Evolutionary conservation across 2,113 vertebrate species (phyloP), one percentile per base, ranked within the genome.

Genomic region (Heteronetta atricapilla): DNA sequence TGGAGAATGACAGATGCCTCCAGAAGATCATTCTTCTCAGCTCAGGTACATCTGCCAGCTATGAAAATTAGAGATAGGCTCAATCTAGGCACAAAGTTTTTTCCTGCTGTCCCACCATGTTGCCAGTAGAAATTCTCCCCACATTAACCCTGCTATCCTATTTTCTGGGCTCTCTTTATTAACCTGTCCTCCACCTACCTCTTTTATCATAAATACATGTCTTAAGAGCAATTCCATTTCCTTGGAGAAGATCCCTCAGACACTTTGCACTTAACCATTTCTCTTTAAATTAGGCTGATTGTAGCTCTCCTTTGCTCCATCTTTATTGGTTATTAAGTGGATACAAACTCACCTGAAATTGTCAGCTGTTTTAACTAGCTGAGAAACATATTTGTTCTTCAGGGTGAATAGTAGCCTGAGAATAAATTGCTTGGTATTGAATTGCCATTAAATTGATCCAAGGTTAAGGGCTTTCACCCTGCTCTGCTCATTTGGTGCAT

Each of bases 401-500:
- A 10, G 12, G 53, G 8, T 29, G 36, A 95, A 76, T 12, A 66
- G 8, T 42, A 79, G 10, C 28, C 56, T 34, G n/a, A 80, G 67
- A 76, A 82, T 44, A 72, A 88, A 72, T 46, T 93, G 21, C 18
- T 80, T 16, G 13, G 8, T n/a, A 20, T 20, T 55, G 42, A 70
- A 55, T 34, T 79, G 20, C 23, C 22, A 26, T 9, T 9, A 40
- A 89, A 73, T 55, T 33, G 50, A 34, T 33, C 33, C 2, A 42
- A 55, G 10, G 28, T 13, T 50, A n/a, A 48, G n/a, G 16, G 50
- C 36, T 40, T 40, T 8, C 14, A 38, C 16, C 13, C 6, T 22
- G 13, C 28, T 68, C 23, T 64, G 34, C 59, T 64, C 42, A 13
- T 17, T 44, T 0, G 0, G 18, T 44, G 20, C 0, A 0, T 40